Conservation (phyloP, 2,888 invertebrate species). For the Bimastos eiseni region DNA sequence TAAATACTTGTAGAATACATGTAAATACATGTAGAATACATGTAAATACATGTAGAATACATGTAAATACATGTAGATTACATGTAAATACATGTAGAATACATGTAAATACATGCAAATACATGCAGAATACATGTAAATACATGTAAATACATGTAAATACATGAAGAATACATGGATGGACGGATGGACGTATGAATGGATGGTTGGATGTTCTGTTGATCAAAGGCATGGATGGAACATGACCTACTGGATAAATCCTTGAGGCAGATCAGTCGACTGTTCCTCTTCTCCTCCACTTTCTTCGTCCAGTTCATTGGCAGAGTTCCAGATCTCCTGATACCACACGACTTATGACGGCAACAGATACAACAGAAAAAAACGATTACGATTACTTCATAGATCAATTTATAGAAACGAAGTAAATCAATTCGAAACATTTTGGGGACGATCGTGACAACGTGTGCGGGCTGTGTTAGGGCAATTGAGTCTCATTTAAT, state of each 20-base stretch:
- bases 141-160: background rate
- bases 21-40: too few species aligned
- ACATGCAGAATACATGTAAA: background rate
- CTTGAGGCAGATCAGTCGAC: background rate
- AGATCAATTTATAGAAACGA: background rate
- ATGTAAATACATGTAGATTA: too few species aligned
- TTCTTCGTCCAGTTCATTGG: background rate
- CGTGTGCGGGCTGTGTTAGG: too few species aligned
- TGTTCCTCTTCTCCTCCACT: slow-evolving; percentile 6
- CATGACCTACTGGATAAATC: slow-evolving; percentile 1
- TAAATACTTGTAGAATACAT: too few species aligned
- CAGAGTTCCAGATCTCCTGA: background rate
- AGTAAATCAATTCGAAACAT: background rate
- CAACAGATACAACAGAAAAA: background rate
- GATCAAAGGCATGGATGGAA: background rate
- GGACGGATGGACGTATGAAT: background rate
- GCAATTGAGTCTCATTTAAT: too few species aligned
- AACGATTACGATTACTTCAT: background rate
- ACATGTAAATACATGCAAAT: too few species aligned
- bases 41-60: too few species aligned
- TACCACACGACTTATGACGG: background rate
- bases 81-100: too few species aligned
- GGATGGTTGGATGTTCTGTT: background rate
- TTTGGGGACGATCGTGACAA: too few species aligned
- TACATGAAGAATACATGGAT: background rate